Evolutionary conservation across 1,140 invertebrate species (phyloP).

Genomic region (Amphibalanus amphitrite): DNA sequence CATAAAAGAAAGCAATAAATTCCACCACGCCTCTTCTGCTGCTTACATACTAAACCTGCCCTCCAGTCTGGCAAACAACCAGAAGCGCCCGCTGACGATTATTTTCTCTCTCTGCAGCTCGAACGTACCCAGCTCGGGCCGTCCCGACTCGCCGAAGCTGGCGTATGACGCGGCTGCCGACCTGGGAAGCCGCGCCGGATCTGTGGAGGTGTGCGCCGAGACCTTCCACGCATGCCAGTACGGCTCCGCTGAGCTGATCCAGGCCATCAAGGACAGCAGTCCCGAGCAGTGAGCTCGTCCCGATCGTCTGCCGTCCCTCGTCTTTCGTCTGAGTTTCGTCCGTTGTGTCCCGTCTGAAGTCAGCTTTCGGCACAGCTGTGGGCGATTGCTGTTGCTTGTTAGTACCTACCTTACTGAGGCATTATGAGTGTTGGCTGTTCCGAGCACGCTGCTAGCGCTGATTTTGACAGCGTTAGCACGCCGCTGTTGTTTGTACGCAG

Average conservation of each 20-base stretch:
- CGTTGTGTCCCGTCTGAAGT: too few species aligned
- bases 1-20: background rate
- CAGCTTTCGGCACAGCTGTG: too few species aligned
- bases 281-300: background rate
- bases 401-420: too few species aligned
- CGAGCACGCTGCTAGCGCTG: too few species aligned
- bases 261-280: conserved; percentile 3
- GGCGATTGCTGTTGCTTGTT: too few species aligned
- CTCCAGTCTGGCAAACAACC: too few species aligned
- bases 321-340: too few species aligned
- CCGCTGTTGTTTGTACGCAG: too few species aligned
- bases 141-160: background rate
- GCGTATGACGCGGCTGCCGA: conserved; percentile 12
- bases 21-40: background rate
- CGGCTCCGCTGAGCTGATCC: conserved; percentile 11
- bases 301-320: too few species aligned
- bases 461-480: too few species aligned
- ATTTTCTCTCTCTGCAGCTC: background rate
- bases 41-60: too few species aligned
- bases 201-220: conserved; percentile 8
- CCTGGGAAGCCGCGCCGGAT: conserved; percentile 9
- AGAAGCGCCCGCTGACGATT: background rate
- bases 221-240: conserved; percentile 12
- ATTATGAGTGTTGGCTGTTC: too few species aligned
- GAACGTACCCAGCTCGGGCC: background rate